Evolutionary conservation across 2,888 invertebrate species (phyloP), one percentile per base, ranked within the genome.

Genomic region (Lepidocyrtinus sp.): DNA sequence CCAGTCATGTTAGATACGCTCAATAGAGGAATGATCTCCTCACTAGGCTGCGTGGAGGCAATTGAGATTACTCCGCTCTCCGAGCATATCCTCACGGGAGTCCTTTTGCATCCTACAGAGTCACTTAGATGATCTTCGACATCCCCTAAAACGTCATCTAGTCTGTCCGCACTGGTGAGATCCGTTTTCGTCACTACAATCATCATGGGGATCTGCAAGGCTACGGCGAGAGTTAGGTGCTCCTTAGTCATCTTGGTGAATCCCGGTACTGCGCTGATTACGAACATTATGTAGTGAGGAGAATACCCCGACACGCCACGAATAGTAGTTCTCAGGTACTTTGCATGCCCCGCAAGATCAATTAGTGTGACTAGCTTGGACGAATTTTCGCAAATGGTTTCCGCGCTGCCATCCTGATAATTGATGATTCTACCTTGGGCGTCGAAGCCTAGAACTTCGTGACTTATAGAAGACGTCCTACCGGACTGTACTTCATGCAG

Each of bases 401-500:
- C 97, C 0, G 96, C 94, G 0, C 96, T 96, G 90, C 95, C 94
- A 88, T 96, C 92, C 87, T 96, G 95, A 86, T 90, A 90, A 90
- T 97, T 97, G 12, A 97, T 93, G 1, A 96, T 93, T 88, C 95
- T 93, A 0, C 96, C 96, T 91, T 93, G 91, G 0, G 92, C 92
- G 89, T 97, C 96, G 88, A 99, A 99, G 7, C 99, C 99, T 3
- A 99, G 92, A 85, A 99, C 96, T 90, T 98, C 98, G 88, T 97
- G 97, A 84, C 96, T 96, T 87, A 98, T 95, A 2, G 97, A 97
- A 0, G 97, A 97, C 0, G 98, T 99, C 83, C 97, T 91, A 0
- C 98, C 98, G 17, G 94, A 93, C 88, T 95, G 94, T 74, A 99
- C 96, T 89, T 99, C 99, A 89, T 99, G 99, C 84, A 96, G 91